phyloP scores from a whole-genome alignment of 2,113 vertebrate genomes.

The Nycticorax nycticorax region DNA sequence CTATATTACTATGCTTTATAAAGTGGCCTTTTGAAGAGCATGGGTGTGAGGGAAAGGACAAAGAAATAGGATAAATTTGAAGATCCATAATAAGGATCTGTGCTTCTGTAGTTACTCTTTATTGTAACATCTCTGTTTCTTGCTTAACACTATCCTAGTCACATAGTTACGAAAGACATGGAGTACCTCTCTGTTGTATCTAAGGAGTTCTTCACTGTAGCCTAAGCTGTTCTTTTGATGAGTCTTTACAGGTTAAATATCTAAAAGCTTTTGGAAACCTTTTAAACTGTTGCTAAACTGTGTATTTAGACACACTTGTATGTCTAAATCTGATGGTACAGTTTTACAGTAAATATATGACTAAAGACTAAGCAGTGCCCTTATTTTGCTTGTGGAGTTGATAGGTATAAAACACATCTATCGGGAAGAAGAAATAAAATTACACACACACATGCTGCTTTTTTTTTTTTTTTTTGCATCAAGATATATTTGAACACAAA shows the following conservation, averaged over 20 bases:
- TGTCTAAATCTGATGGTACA: not conserved
- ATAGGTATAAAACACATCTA: not conserved
- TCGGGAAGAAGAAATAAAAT: not conserved
- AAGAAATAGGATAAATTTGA: not conserved
- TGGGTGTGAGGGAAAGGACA: not conserved
- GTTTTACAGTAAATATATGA: not conserved
- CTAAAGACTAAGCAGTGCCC: not conserved
- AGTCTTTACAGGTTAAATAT: not conserved
- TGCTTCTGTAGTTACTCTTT: not conserved
- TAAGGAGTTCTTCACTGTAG: not conserved
- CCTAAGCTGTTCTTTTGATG: not conserved
- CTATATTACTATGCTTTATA: not conserved
- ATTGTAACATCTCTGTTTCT: not conserved
- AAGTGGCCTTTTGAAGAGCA: not conserved
- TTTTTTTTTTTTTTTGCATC: not conserved
- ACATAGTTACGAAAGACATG: not conserved
- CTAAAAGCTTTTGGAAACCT: not conserved
- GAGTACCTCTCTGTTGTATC: not conserved
- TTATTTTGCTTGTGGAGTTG: not conserved
- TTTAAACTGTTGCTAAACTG: not conserved
- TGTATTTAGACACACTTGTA: not conserved
- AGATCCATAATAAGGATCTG: not conserved
- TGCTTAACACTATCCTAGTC: not conserved
- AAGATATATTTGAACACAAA: not conserved
- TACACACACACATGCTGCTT: no score